Conservation (phyloP, 2,888 invertebrate genomes). For the Tuberolachnus salignus region DNA sequence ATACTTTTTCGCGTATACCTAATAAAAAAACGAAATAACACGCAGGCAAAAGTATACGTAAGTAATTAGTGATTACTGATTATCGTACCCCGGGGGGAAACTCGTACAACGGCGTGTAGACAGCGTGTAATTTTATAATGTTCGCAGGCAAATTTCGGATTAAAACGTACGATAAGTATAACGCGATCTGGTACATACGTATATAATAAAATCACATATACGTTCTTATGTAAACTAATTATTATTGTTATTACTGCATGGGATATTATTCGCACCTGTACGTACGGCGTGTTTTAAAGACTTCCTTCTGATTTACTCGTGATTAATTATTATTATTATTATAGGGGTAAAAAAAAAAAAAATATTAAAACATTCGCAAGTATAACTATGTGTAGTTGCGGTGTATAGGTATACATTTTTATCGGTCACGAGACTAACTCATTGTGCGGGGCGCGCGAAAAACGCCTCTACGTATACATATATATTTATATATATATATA, state of each 20-base stretch:
- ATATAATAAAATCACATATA: too few species aligned
- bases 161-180: slow-evolving; percentile 11
- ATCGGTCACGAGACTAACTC: slow-evolving; percentile 23
- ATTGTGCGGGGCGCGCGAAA: not conserved
- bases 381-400: too few species aligned
- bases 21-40: slow-evolving; percentile 9
- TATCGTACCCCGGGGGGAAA: slow-evolving; percentile 22
- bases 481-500: too few species aligned
- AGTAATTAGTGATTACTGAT: not conserved
- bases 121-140: not conserved
- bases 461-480: not conserved
- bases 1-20: not conserved
- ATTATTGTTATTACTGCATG: slow-evolving; percentile 25
- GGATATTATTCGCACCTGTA: not conserved
- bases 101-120: too few species aligned
- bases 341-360: not conserved
- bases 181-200: not conserved
- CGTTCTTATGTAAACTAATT: slow-evolving; percentile 37
- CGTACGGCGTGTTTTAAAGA: not conserved
- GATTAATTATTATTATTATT: not conserved
- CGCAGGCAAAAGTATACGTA: not conserved
- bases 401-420: too few species aligned
- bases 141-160: slow-evolving; percentile 13
- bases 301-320: slow-evolving; percentile 11
- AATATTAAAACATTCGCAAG: too few species aligned